Evolutionary conservation across 2,113 vertebrate species (phyloP).

Genomic region (Rhabdornis inornatus): DNA sequence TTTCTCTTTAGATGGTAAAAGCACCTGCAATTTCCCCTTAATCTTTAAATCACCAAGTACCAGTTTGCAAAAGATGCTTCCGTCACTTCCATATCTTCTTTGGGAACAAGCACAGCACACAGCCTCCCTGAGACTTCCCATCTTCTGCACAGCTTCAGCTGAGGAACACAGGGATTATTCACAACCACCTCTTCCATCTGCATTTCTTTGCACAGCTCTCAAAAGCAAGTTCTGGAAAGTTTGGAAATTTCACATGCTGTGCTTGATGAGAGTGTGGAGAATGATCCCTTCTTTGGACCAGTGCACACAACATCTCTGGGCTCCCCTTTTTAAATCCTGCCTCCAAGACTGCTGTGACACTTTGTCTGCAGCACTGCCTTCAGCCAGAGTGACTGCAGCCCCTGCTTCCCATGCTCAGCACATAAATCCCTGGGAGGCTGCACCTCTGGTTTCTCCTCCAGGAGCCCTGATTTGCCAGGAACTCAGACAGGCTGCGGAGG

Average conservation of each 20-base stretch:
- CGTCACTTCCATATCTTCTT: not conserved
- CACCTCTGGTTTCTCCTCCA: not conserved
- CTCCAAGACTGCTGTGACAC: fast-evolving
- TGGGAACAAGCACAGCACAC: not conserved
- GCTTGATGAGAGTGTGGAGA: not conserved
- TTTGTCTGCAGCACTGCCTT: not conserved
- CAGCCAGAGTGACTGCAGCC: not conserved
- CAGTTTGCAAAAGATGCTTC: not conserved
- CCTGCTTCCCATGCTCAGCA: not conserved
- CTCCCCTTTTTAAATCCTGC: not conserved
- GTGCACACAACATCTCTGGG: not conserved
- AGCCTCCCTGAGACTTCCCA: not conserved
- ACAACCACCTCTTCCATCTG: not conserved
- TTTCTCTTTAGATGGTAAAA: not conserved
- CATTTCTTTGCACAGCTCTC: not conserved
- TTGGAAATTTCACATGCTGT: not conserved
- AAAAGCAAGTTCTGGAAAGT: not conserved
- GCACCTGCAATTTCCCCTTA: not conserved
- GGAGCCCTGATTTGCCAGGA: not conserved
- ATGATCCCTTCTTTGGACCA: not conserved
- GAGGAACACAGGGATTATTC: not conserved
- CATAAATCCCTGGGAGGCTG: not conserved
- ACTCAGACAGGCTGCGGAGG: not conserved
- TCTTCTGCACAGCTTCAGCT: not conserved
- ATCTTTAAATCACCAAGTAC: not conserved